These are phyloP conservation scores for Upupa epops DNA, from an alignment of 2,113 vertebrate species.

Conservation along the genomic window DNA sequence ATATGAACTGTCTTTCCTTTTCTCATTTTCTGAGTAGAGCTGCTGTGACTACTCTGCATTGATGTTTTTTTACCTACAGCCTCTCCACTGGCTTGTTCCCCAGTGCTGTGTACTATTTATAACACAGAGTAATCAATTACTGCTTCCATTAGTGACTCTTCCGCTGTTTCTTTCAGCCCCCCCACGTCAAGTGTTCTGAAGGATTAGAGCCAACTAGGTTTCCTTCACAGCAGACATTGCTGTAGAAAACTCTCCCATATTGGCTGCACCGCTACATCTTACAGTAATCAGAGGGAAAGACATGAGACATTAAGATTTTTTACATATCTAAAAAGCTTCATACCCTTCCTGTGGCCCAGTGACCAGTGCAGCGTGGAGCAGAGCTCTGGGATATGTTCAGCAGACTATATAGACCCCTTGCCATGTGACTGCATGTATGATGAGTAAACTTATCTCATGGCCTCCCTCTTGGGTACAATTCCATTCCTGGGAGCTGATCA, in stretches of 20 bases:
- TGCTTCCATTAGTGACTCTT: neutral
- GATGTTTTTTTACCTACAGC: neutral
- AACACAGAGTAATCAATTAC: neutral
- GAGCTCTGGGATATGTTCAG: no score
- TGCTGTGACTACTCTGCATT: neutral
- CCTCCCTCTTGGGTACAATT: neutral
- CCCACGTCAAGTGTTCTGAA: neutral
- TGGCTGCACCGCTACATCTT: no score
- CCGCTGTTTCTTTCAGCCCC: neutral
- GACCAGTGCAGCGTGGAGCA: no score
- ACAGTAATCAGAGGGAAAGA: no score
- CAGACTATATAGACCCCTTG: no score
- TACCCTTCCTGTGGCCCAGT: no score
- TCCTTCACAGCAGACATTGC: neutral
- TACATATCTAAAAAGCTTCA: no score
- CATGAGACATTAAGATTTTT: no score
- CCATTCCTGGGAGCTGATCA: neutral
- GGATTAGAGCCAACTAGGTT: neutral
- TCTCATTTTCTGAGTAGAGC: neutral
- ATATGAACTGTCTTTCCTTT: neutral
- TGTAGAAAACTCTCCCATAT: neutral
- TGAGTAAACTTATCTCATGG: no score
- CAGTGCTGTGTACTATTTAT: neutral
- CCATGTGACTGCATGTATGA: no score
- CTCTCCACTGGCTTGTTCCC: neutral